Evolutionary conservation across 2,888 invertebrate genomes (phyloP), one percentile per base, ranked within the genome.

Genomic region (Melieria omissa): DNA sequence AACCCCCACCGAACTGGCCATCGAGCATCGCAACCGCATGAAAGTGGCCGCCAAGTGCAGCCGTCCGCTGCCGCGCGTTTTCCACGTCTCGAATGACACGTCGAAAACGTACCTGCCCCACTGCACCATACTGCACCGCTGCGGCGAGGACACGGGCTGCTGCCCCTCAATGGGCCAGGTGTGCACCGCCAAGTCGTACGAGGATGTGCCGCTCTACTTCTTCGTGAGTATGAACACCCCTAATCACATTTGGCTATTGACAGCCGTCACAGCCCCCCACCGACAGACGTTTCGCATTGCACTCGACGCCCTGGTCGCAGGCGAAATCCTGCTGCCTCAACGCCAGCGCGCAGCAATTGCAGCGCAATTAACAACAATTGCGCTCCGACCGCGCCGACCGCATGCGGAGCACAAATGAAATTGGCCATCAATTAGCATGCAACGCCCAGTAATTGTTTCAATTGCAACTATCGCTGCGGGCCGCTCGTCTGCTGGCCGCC

Each of bases 101-200:
- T 92, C 92, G 58, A 93, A 92, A 75, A 89, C 90, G 8, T 96
- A 94, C 88, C 88, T 92, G 80, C 97, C 97, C 0, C 92, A 93
- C 62, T 96, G 95, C 84, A 95, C 95, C 4, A 90, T 94, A 67
- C 88, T 97, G 70, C 94, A 97, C 86, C 91, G 95, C 73, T 97
- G 97, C 86, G 92, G 93, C 5, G 93, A 94, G 76, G 93, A 93
- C 86, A 92, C 94, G 14, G 96, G 96, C 65, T 97, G 97, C 87
- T 97, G 96, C 85, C 88, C 88, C 76, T 89, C 90, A 75, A 91
- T 92, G 74, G 87, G 89, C 0, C 89, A 91, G 74, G 92, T 91
- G 58, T 96, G 96, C 87, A 92, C 92, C 6, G 93, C 93, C 0
- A 92, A 93, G 83, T 89, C 89, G 4, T 91, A 92, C 14, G 76